A percentile compares a stretch with the other conserved stretches of the same genome.
Conservation (phyloP, 2,113 vertebrate genomes). For the Tragelaphus buxtoni region DNA sequence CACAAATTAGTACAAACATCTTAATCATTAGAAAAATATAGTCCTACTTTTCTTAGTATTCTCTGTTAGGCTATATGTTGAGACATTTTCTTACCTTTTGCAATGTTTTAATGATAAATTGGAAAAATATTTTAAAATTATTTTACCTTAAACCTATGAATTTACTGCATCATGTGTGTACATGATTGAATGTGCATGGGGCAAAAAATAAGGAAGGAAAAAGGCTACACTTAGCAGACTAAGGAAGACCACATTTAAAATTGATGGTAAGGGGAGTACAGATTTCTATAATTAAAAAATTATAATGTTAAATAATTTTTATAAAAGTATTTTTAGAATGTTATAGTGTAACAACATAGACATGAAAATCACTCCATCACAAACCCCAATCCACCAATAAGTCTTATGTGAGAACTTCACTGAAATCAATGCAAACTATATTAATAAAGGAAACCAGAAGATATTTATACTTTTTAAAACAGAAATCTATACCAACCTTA, state of each 20-base stretch:
- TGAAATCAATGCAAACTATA: conserved; percentile 20
- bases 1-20: not conserved
- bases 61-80: not conserved
- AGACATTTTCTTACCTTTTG: not conserved
- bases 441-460: not conserved
- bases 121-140: not conserved
- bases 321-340: not conserved
- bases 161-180: not conserved
- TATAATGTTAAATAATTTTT: not conserved
- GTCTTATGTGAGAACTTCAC: not conserved
- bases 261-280: fast-evolving
- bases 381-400: not conserved
- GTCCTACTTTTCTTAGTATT: not conserved
- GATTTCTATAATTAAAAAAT: not conserved
- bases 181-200: not conserved
- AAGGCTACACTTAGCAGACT: not conserved
- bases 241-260: not conserved
- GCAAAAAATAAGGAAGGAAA: not conserved
- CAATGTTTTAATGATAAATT: not conserved
- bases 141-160: not conserved
- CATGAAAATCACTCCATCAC: not conserved
- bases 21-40: not conserved
- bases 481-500: not conserved
- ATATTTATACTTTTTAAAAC: not conserved
- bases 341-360: not conserved